These are phyloP conservation scores for Catharus ustulatus DNA, from an alignment of 2,797 vertebrate species.

Conservation along the genomic window DNA sequence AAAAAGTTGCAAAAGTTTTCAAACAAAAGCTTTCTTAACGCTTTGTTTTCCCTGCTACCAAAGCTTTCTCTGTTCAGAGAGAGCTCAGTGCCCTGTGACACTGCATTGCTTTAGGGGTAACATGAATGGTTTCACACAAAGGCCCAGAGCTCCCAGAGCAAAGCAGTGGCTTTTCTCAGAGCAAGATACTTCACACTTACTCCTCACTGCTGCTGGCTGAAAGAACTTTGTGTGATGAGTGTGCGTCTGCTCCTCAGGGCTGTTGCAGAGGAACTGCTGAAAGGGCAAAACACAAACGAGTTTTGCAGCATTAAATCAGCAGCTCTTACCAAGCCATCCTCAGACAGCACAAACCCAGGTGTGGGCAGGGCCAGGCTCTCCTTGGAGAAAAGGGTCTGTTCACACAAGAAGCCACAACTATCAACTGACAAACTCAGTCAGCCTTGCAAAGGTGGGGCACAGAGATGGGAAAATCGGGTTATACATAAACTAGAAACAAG, in stretches of 20 bases:
- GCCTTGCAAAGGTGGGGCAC: rapidly evolving
- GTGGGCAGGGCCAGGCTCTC: background rate
- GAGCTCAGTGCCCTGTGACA: rapidly evolving
- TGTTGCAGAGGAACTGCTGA: constrained; percentile 7
- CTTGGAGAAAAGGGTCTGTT: background rate
- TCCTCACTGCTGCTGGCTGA: background rate
- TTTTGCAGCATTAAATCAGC: background rate
- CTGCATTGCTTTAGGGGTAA: background rate
- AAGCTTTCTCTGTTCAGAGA: no score
- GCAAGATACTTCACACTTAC: background rate
- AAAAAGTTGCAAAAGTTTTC: background rate
- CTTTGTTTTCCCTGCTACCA: background rate
- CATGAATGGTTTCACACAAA: rapidly evolving
- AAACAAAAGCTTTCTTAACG: background rate
- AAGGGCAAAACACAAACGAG: background rate
- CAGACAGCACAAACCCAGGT: background rate
- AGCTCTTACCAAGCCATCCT: background rate
- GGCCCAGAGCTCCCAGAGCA: background rate
- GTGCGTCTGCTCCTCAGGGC: background rate
- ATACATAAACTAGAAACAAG: background rate
- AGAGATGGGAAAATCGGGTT: background rate
- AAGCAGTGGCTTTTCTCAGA: background rate
- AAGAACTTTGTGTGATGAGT: background rate
- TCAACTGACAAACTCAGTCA: background rate
- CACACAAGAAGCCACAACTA: background rate